phyloP scores from a whole-genome alignment of 2,888 invertebrate species.

The Cryptus armator region DNA sequence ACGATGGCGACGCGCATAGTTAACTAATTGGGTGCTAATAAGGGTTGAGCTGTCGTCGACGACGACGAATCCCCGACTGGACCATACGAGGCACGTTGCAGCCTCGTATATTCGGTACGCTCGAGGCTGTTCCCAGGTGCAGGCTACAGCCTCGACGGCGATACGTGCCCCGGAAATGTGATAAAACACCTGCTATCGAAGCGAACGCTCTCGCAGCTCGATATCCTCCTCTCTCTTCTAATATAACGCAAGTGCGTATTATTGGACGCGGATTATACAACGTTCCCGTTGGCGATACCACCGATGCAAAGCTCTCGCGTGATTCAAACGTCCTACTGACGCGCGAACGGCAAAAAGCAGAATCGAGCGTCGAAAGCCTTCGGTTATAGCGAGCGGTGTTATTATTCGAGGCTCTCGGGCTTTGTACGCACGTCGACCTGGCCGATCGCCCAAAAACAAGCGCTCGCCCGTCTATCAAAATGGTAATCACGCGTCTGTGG shows the following conservation, averaged over 20 bases:
- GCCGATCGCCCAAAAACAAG: conserved; percentile 40
- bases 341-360: conserved; percentile 14
- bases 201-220: not conserved
- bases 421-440: conserved; percentile 10
- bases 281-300: conserved; percentile 14
- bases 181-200: conserved; percentile 61
- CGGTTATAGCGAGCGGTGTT: conserved; percentile 8
- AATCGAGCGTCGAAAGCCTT: conserved; percentile 16
- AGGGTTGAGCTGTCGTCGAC: conserved; percentile 54
- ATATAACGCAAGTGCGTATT: conserved; percentile 54
- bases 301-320: conserved; percentile 38
- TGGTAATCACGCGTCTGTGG: conserved; percentile 17
- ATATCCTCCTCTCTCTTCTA: not conserved
- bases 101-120: conserved; percentile 21
- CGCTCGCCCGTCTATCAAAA: conserved; percentile 16
- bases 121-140: conserved; percentile 53
- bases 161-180: conserved; percentile 58
- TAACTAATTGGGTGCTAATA: conserved; percentile 62
- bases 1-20: conserved; percentile 33
- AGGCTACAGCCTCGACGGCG: conserved; percentile 28
- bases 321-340: conserved; percentile 50
- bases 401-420: conserved; percentile 5
- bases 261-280: conserved; percentile 56
- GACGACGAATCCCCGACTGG: conserved; percentile 32
- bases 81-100: not conserved